These are phyloP conservation scores for Xestia c-nigrum DNA, from an alignment of 2,888 invertebrate genomes.

Conservation along the genomic window DNA sequence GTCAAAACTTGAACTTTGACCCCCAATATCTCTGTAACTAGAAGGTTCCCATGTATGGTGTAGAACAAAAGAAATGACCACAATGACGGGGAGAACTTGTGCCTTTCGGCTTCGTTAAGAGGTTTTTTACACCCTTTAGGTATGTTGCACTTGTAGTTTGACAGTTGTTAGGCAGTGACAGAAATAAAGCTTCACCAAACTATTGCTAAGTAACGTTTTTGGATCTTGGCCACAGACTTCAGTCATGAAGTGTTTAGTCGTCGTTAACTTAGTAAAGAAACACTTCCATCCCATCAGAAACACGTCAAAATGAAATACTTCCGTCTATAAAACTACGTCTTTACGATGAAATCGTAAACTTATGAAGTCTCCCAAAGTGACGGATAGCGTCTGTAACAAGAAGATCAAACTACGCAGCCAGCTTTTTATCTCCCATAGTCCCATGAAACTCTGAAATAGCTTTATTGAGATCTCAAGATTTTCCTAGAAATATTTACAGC, in stretches of 20 bases:
- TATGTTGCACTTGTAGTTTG: not conserved
- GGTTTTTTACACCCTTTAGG: not conserved
- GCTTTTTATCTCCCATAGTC: constrained; percentile 1
- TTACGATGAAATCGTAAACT: constrained; percentile 25
- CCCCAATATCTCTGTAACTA: too few relatives aligned
- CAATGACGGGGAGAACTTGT: too few relatives aligned
- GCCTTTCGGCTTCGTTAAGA: too few relatives aligned
- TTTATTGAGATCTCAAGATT: not conserved
- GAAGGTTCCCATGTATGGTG: too few relatives aligned
- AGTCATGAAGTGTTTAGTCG: not conserved
- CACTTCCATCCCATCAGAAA: not conserved
- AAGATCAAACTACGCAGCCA: constrained; percentile 15
- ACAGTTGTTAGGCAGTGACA: not conserved
- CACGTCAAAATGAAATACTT: not conserved
- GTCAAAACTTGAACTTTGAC: too few relatives aligned
- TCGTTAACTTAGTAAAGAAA: not conserved
- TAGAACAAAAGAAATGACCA: too few relatives aligned
- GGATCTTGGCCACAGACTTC: not conserved
- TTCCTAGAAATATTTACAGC: not conserved
- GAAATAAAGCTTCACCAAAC: not conserved
- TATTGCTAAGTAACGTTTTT: not conserved
- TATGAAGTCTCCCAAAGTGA: constrained; percentile 21
- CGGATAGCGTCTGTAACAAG: constrained; percentile 17
- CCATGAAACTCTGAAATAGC: constrained; percentile 5
- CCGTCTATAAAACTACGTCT: constrained; percentile 10